These are phyloP conservation scores for Mastigias papua DNA, from an alignment of 30 jellyfish, hydroid and myxozoan genomes.

Conservation along the genomic window DNA sequence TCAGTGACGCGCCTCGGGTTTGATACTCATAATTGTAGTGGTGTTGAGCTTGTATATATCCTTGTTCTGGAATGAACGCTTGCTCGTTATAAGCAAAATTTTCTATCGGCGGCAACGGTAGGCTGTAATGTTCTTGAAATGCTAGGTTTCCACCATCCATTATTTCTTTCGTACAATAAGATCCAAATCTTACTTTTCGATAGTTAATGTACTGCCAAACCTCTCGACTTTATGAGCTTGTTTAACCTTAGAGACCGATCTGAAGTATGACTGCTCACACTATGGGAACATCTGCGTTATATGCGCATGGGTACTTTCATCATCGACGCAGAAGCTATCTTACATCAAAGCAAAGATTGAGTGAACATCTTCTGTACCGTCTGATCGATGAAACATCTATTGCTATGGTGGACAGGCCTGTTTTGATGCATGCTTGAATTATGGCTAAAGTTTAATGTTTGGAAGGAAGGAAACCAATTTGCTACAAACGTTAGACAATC, in stretches of 20 bases:
- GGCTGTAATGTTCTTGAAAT: slow-evolving; percentile 73
- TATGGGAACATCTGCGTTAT: neutral
- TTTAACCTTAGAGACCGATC: neutral
- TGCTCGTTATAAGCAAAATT: slow-evolving; percentile 73
- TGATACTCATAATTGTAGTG: slow-evolving; percentile 54
- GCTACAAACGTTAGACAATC: no score
- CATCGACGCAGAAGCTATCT: no score
- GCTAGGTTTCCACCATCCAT: slow-evolving; percentile 54
- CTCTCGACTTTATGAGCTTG: neutral
- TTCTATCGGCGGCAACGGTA: slow-evolving; percentile 82
- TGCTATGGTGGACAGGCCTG: no score
- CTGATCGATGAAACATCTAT: neutral
- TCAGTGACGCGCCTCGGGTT: slow-evolving; percentile 34
- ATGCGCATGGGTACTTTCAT: slow-evolving; percentile 2
- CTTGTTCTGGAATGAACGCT: slow-evolving; percentile 38
- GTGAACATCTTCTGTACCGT: neutral
- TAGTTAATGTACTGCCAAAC: no score
- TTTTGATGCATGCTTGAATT: no score
- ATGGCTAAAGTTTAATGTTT: no score
- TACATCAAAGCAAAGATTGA: neutral
- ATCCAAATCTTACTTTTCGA: no score
- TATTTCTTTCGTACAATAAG: no score
- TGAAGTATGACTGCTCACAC: neutral
- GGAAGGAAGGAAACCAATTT: no score
- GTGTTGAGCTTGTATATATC: slow-evolving; percentile 9